Conservation (phyloP, 2,888 invertebrate genomes). For the Drosophila quinaria region DNA sequence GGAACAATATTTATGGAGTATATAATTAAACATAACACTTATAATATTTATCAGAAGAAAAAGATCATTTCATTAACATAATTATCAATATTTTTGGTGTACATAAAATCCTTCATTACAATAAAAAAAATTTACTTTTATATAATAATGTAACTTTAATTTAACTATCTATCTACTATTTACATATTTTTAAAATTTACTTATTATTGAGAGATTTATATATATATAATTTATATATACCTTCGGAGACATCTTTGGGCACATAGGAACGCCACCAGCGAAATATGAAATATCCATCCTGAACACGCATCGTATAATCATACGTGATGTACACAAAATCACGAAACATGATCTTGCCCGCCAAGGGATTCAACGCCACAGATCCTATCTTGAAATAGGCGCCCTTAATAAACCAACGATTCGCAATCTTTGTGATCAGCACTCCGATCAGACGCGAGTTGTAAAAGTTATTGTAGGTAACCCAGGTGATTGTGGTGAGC, state of each 20-base stretch:
- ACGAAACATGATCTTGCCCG: constrained; percentile 99
- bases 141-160: too few relatives aligned
- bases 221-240: constrained; percentile 87
- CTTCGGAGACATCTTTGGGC: constrained; percentile 97
- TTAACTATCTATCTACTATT: too few relatives aligned
- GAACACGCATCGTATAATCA: constrained; percentile 96
- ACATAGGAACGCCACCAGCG: constrained; percentile 99
- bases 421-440: constrained; percentile 94
- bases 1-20: too few relatives aligned
- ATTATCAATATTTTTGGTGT: too few relatives aligned
- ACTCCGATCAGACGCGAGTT: constrained; percentile 96
- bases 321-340: constrained; percentile 97
- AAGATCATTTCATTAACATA: too few relatives aligned
- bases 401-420: constrained; percentile 93
- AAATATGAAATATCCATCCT: constrained; percentile 99
- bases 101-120: too few relatives aligned
- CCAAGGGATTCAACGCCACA: constrained; percentile 96
- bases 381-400: constrained; percentile 97
- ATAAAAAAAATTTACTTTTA: too few relatives aligned
- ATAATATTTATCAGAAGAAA: too few relatives aligned
- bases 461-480: constrained; percentile 97
- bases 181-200: too few relatives aligned
- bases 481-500: constrained; percentile 94
- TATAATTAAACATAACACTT: too few relatives aligned
- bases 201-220: neutral